phyloP scores from a whole-genome alignment of 2,797 vertebrate genomes.

The Eidolon dupreanum region DNA sequence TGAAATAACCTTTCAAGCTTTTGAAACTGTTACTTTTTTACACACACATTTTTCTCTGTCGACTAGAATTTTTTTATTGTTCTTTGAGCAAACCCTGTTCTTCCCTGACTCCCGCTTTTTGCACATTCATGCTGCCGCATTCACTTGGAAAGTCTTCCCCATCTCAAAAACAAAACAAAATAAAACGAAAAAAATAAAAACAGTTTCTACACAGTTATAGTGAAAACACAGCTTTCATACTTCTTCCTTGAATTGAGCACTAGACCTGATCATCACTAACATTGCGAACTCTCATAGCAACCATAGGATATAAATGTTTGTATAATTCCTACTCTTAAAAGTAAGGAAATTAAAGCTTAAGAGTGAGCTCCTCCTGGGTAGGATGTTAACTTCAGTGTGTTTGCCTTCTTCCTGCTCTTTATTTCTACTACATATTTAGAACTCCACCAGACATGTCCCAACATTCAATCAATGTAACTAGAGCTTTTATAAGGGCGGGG shows the following conservation, averaged over 20 bases:
- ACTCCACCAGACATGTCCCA: background rate
- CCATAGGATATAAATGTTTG: background rate
- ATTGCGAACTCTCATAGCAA: background rate
- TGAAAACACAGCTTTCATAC: background rate
- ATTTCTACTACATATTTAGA: background rate
- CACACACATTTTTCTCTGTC: background rate
- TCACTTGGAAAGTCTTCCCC: background rate
- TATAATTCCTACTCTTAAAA: background rate
- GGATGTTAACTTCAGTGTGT: background rate
- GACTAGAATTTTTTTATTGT: background rate
- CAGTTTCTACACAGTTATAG: background rate
- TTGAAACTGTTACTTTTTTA: background rate
- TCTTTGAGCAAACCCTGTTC: background rate
- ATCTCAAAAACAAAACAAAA: slow-evolving; percentile 7
- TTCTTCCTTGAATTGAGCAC: background rate
- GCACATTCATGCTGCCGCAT: background rate
- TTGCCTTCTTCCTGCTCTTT: background rate
- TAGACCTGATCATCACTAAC: background rate
- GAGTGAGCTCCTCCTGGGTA: background rate
- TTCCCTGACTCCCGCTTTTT: background rate
- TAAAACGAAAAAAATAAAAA: background rate
- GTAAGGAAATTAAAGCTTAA: background rate
- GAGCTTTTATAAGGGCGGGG: background rate
- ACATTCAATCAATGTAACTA: background rate
- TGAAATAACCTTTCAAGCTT: background rate